phyloP scores from a whole-genome alignment of 2,797 vertebrate species.

The Lophotriccus pileatus region DNA sequence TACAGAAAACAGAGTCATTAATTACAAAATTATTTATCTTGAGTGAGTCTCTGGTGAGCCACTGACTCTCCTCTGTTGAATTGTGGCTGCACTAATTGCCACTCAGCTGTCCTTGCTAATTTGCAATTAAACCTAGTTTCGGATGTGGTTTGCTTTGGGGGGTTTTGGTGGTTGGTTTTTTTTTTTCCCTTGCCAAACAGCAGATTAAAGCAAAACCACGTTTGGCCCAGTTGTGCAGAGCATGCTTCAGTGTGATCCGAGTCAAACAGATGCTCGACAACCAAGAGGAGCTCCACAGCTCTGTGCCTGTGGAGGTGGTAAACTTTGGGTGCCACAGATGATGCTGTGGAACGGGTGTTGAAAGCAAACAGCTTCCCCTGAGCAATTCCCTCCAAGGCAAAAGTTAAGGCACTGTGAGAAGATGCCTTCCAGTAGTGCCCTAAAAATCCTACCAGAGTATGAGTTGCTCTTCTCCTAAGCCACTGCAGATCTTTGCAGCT shows the following conservation, averaged over 20 bases:
- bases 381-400: not conserved
- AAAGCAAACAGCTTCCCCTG: not conserved
- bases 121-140: not conserved
- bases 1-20: not conserved
- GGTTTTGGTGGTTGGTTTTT: not conserved
- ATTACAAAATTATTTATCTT: not conserved
- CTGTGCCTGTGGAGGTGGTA: not conserved
- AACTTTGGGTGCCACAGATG: not conserved
- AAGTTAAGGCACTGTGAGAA: not conserved
- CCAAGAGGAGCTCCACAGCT: not conserved
- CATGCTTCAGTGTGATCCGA: rapidly evolving
- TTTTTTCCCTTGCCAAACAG: not conserved
- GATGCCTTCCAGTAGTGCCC: not conserved
- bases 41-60: not conserved
- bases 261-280: not conserved
- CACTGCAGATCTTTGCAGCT: not conserved
- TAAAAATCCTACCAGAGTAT: not conserved
- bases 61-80: not conserved
- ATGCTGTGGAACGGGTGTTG: not conserved
- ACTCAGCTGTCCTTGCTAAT: not conserved
- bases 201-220: not conserved
- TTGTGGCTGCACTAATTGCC: not conserved
- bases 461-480: not conserved
- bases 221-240: not conserved
- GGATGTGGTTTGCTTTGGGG: not conserved